Percentiles rank a stretch among this genome's conserved stretches.
Conservation (phyloP, 1,140 invertebrate genomes). For the Drosophila rhopaloa region DNA sequence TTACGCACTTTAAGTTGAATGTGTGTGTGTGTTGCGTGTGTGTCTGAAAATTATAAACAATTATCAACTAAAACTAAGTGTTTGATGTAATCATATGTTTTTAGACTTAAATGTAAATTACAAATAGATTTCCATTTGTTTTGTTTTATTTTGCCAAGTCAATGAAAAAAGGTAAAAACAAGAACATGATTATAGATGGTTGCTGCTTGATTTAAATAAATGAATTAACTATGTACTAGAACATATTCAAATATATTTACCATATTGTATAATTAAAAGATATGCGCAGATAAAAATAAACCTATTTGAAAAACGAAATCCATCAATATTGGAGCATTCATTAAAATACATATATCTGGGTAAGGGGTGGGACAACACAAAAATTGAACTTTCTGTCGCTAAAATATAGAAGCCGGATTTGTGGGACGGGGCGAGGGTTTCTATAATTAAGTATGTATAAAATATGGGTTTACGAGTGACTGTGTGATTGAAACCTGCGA, state of each 20-base stretch:
- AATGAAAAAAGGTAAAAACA: constrained; percentile 41
- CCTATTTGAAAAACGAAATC: constrained; percentile 44
- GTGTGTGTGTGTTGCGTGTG: constrained; percentile 41
- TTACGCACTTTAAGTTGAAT: constrained; percentile 48
- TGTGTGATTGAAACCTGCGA: too few species aligned
- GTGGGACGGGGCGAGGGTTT: background rate
- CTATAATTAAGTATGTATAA: constrained; percentile 14
- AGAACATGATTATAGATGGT: constrained; percentile 56
- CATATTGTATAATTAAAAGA: constrained; percentile 66
- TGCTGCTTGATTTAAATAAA: constrained; percentile 65
- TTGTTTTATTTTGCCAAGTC: constrained; percentile 59
- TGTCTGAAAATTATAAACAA: constrained; percentile 67
- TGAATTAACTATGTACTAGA: constrained; percentile 63
- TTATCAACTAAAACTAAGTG: constrained; percentile 68
- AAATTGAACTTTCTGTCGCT: constrained; percentile 33
- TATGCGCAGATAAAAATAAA: constrained; percentile 71
- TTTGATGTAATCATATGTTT: constrained; percentile 45
- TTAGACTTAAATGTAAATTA: constrained; percentile 76
- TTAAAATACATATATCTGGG: constrained; percentile 16
- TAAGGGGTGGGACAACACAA: constrained; percentile 27
- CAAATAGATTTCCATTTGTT: constrained; percentile 44
- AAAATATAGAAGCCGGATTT: constrained; percentile 7
- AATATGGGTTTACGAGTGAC: background rate
- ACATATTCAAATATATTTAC: constrained; percentile 54
- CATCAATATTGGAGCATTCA: constrained; percentile 49